A percentile compares a stretch with the other conserved stretches of the same genome.
phyloP scores from a whole-genome alignment of 1,140 invertebrate genomes.

The Vanessa tameamea region DNA sequence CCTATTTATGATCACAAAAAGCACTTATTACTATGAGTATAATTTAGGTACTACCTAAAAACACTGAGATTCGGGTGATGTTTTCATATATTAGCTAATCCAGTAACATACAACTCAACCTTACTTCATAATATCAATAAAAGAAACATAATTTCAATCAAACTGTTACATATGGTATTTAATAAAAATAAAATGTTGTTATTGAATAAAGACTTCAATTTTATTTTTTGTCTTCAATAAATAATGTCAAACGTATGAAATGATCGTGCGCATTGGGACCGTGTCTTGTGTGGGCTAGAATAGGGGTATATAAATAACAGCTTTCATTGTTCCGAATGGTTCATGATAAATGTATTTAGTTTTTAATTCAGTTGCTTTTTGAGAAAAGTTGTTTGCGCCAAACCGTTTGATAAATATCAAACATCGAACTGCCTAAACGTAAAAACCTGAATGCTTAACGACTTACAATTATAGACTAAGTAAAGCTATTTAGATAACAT shows the following conservation, averaged over 20 bases:
- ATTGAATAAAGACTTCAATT: neutral
- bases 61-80: no score
- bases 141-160: no score
- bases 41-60: neutral
- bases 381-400: conserved; percentile 6
- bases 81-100: no score
- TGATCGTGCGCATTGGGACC: conserved; percentile 25
- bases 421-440: conserved; percentile 7
- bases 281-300: conserved; percentile 34
- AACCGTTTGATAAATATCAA: conserved; percentile 14
- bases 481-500: conserved; percentile 29
- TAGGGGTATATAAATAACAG: conserved; percentile 55
- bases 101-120: no score
- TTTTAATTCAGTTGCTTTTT: conserved; percentile 22
- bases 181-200: neutral
- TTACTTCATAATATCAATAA: no score
- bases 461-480: conserved; percentile 22
- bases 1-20: conserved; percentile 13
- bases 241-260: conserved; percentile 33
- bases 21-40: conserved; percentile 1
- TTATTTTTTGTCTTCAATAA: conserved; percentile 20
- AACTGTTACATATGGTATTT: no score
- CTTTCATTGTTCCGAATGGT: conserved; percentile 60
- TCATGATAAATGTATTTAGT: conserved; percentile 62
- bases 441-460: conserved; percentile 23